Evolutionary conservation across 2,113 vertebrate genomes (phyloP).

Genomic region (Phyllostomus discolor): DNA sequence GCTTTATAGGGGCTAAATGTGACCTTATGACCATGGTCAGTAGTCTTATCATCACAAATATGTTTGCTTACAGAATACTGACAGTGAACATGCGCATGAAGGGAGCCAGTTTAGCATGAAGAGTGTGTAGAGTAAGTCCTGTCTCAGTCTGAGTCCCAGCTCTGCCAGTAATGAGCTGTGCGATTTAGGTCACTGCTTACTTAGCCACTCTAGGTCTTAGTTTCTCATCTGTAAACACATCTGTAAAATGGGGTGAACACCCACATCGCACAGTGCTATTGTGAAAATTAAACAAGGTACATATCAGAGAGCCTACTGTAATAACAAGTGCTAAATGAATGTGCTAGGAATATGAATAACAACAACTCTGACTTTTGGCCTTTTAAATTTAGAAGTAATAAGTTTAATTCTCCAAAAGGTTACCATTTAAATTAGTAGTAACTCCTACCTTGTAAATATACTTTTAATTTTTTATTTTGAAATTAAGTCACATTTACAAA

Average conservation of each 20-base stretch:
- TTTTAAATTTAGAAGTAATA: neutral
- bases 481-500: slow-evolving; percentile 2
- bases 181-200: neutral
- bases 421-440: neutral
- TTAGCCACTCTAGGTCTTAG: neutral
- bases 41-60: neutral
- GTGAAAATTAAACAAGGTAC: neutral
- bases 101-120: neutral
- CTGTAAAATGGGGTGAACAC: neutral
- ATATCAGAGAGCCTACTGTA: neutral
- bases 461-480: neutral
- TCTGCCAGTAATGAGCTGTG: neutral
- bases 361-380: neutral
- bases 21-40: neutral
- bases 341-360: neutral
- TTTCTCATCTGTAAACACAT: neutral
- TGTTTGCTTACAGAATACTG: neutral
- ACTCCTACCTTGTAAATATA: neutral
- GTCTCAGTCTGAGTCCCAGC: neutral
- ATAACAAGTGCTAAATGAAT: neutral
- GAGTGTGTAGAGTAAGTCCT: neutral
- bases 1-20: neutral
- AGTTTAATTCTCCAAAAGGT: neutral
- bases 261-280: neutral
- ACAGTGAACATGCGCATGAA: neutral